A percentile compares a stretch with the other conserved stretches of the same genome.
Conservation (phyloP, 2,797 vertebrate species). For the Chromobotia macracanthus region DNA sequence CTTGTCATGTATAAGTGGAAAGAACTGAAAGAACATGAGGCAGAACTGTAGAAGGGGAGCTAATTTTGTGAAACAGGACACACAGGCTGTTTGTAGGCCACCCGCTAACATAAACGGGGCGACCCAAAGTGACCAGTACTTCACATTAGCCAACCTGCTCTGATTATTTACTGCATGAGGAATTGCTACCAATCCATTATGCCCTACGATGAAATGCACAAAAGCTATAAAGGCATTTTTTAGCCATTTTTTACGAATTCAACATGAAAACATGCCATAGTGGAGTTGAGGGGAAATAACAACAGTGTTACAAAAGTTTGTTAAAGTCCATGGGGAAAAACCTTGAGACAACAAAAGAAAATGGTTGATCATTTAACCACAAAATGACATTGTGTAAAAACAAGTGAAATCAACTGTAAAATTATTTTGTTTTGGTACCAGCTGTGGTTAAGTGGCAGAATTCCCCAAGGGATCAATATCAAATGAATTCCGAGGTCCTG, state of each 20-base stretch:
- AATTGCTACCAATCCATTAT: background rate
- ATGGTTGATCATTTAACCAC: too few relatives aligned
- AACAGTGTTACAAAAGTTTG: background rate
- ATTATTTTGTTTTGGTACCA: background rate
- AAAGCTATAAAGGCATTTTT: background rate
- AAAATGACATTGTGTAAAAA: background rate
- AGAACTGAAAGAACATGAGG: background rate
- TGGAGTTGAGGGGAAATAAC: background rate
- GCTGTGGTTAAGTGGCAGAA: background rate
- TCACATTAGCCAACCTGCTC: background rate
- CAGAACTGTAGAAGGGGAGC: background rate
- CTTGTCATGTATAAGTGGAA: background rate
- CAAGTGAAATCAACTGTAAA: background rate
- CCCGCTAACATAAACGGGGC: background rate
- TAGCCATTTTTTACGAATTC: background rate
- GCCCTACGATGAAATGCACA: background rate
- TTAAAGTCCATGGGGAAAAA: constrained; percentile 10
- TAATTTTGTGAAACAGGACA: background rate
- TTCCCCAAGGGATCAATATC: background rate
- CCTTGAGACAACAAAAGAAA: background rate
- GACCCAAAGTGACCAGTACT: background rate
- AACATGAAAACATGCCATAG: background rate
- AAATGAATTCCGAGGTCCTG: background rate
- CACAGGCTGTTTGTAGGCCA: background rate
- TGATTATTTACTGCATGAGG: background rate